Evolutionary conservation across 1,140 invertebrate genomes (phyloP).

Genomic region (Vollenhovia emeryi): DNA sequence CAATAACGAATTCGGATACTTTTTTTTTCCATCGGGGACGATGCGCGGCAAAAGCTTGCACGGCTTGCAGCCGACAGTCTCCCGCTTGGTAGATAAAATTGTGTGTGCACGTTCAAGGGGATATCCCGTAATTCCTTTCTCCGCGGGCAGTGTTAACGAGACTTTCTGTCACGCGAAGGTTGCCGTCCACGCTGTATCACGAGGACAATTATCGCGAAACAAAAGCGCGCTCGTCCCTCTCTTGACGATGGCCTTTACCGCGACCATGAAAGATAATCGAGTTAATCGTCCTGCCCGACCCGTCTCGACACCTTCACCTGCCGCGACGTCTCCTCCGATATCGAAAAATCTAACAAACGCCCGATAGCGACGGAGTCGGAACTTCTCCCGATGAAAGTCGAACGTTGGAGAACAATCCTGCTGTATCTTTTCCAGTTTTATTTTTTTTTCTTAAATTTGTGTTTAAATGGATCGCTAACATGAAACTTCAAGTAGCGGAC

Average conservation of each 20-base stretch:
- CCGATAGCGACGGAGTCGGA: background rate
- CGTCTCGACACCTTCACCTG: slow-evolving; percentile 20
- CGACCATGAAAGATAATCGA: slow-evolving; percentile 53
- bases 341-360: slow-evolving; percentile 21
- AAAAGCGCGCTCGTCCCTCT: slow-evolving; percentile 46
- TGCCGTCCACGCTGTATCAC: slow-evolving; percentile 23
- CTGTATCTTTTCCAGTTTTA: no score
- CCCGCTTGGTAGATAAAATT: background rate
- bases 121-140: slow-evolving; percentile 36
- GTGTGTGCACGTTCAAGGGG: slow-evolving; percentile 21
- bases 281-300: slow-evolving; percentile 29
- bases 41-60: background rate
- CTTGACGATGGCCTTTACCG: slow-evolving; percentile 49
- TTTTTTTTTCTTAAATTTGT: background rate
- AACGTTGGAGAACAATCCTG: background rate
- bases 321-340: background rate
- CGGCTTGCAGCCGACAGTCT: background rate
- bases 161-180: slow-evolving; percentile 57
- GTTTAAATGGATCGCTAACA: background rate
- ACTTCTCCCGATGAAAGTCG: background rate
- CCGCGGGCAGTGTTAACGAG: slow-evolving; percentile 44
- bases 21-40: background rate
- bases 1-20: background rate
- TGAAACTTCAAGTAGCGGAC: background rate
- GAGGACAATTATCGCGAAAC: slow-evolving; percentile 49